Evolutionary conservation across 2,113 vertebrate genomes (phyloP).

Genomic region (Corythornis madagascariensis): DNA sequence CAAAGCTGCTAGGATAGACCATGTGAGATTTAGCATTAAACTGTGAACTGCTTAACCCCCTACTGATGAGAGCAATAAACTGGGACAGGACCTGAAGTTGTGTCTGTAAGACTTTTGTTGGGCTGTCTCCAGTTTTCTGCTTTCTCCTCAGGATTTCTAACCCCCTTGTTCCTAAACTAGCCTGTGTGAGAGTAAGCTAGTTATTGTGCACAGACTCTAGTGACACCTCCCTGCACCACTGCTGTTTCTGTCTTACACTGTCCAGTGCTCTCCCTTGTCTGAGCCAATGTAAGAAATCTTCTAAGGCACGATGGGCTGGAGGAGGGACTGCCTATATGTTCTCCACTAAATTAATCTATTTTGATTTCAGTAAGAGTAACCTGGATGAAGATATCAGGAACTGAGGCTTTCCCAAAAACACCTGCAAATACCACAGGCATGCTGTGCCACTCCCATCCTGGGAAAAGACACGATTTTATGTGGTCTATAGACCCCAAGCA

Average conservation of each 20-base stretch:
- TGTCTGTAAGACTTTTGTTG: not conserved
- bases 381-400: not conserved
- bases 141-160: not conserved
- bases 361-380: not conserved
- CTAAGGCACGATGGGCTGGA: not conserved
- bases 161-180: not conserved
- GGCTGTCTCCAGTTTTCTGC: not conserved
- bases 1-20: not conserved
- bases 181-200: not conserved
- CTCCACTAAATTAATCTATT: not conserved
- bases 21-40: not conserved
- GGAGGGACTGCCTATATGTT: not conserved
- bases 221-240: rapidly evolving
- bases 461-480: not conserved
- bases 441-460: not conserved
- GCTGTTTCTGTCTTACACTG: not conserved
- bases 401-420: not conserved
- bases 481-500: not conserved
- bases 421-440: not conserved
- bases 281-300: not conserved
- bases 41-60: not conserved
- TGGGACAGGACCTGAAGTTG: not conserved
- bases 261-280: not conserved
- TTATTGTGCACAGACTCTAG: not conserved
- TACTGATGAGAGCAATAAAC: not conserved